A percentile compares a stretch with the other conserved stretches of the same genome.
Conservation (phyloP, 2,797 vertebrate genomes). For the Pangasius macronema region DNA sequence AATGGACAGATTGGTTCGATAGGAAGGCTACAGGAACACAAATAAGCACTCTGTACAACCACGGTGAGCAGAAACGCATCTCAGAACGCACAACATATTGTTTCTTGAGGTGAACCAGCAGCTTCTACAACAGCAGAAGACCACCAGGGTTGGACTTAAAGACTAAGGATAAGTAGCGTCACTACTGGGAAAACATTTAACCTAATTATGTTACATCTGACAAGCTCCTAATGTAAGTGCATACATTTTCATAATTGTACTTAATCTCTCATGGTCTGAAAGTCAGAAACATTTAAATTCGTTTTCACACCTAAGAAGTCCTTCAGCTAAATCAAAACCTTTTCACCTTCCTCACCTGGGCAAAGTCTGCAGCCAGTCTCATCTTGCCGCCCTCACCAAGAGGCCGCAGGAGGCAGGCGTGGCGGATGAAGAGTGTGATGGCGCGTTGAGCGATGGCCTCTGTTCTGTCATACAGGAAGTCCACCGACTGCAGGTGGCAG, state of each 20-base stretch:
- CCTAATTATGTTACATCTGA: not conserved
- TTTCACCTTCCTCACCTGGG: constrained; percentile 79
- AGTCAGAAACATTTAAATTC: not conserved
- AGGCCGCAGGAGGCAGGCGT: constrained; percentile 87
- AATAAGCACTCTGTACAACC: too few species aligned
- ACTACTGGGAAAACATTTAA: not conserved
- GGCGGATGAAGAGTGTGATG: constrained; percentile 88
- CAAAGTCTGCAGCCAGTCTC: constrained; percentile 92
- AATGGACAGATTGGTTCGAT: too few species aligned
- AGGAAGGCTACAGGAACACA: too few species aligned
- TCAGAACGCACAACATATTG: too few species aligned
- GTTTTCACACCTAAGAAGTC: not conserved
- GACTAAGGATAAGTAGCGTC: not conserved
- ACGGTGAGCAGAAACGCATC: too few species aligned
- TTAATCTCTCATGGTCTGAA: too few species aligned
- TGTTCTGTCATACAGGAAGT: constrained; percentile 91
- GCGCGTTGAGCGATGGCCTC: constrained; percentile 88
- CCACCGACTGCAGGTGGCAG: constrained; percentile 86
- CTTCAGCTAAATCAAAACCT: too few species aligned
- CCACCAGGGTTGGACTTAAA: not conserved
- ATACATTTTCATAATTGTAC: not conserved
- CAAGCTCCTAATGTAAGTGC: not conserved
- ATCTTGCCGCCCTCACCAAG: constrained; percentile 95
- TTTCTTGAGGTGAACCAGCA: too few species aligned
- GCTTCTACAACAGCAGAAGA: too few species aligned